Percentiles rank a stretch among this genome's conserved stretches.
These are phyloP conservation scores for Pseudomyrmex concolor DNA, from an alignment of 1,140 invertebrate genomes.

Conservation along the genomic window DNA sequence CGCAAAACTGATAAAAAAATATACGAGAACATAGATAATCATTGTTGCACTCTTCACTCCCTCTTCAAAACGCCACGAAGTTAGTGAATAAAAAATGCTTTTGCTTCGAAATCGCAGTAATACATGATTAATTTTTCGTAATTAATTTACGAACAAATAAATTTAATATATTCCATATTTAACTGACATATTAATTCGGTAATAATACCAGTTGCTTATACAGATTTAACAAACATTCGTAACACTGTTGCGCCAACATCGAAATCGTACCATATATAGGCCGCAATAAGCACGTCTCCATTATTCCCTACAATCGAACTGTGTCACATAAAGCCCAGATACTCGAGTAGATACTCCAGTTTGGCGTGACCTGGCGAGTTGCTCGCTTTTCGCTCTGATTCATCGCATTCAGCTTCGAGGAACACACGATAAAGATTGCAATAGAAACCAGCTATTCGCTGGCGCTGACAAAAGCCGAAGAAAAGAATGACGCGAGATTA, in stretches of 20 bases:
- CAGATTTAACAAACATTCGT: neutral
- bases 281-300: conserved; percentile 9
- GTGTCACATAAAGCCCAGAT: conserved; percentile 42
- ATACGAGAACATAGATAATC: neutral
- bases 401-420: conserved; percentile 62
- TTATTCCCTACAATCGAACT: conserved; percentile 40
- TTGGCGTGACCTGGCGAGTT: conserved; percentile 45
- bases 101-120: no score
- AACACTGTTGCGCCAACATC: neutral
- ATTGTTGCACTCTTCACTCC: no score
- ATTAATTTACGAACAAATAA: no score
- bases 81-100: no score
- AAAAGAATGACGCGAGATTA: conserved; percentile 49
- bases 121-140: no score
- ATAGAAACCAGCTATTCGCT: conserved; percentile 45
- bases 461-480: conserved; percentile 54
- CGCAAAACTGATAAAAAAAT: conserved; percentile 2
- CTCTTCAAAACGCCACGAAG: no score
- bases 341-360: conserved; percentile 43
- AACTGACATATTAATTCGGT: neutral
- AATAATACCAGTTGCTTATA: neutral
- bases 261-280: neutral
- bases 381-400: conserved; percentile 53
- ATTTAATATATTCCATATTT: neutral
- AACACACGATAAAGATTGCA: conserved; percentile 68